Conservation (phyloP, 2,888 invertebrate genomes). For the Sphecodes monilicornis region DNA sequence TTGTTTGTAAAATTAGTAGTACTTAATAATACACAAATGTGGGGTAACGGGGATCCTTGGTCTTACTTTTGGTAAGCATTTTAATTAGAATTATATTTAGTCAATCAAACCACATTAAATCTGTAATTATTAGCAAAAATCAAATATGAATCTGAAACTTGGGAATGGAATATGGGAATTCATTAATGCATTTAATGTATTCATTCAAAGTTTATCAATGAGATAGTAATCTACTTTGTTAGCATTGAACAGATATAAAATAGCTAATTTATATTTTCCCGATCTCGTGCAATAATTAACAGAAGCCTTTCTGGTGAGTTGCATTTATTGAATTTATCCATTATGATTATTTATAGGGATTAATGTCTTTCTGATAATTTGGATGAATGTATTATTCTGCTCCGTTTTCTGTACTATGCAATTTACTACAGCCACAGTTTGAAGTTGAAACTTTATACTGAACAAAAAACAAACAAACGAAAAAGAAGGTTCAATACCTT, state of each 20-base stretch:
- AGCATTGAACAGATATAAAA: constrained; percentile 39
- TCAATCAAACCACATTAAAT: constrained; percentile 58
- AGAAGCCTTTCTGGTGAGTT: constrained; percentile 24
- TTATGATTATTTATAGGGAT: constrained; percentile 47
- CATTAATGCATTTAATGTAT: constrained; percentile 56
- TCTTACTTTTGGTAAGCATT: constrained; percentile 66
- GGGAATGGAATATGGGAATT: constrained; percentile 52
- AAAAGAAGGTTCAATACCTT: constrained; percentile 38
- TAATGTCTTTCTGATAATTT: constrained; percentile 63
- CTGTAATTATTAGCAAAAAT: constrained; percentile 56
- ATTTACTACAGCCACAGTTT: constrained; percentile 40
- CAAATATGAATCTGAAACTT: constrained; percentile 51
- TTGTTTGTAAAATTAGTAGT: constrained; percentile 40
- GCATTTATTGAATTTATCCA: constrained; percentile 44
- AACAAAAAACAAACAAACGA: constrained; percentile 11
- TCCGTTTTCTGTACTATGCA: constrained; percentile 43
- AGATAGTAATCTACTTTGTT: constrained; percentile 57
- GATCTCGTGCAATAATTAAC: constrained; percentile 55
- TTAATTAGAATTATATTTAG: constrained; percentile 63
- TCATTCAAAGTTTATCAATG: constrained; percentile 58
- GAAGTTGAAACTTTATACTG: constrained; percentile 34
- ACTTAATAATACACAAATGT: constrained; percentile 49
- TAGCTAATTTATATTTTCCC: constrained; percentile 43
- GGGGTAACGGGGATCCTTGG: constrained; percentile 71
- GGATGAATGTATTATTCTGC: constrained; percentile 41